Percentiles rank a stretch among this genome's conserved stretches.
phyloP scores from a whole-genome alignment of 2,888 invertebrate genomes.

The Cephalotes varians region DNA sequence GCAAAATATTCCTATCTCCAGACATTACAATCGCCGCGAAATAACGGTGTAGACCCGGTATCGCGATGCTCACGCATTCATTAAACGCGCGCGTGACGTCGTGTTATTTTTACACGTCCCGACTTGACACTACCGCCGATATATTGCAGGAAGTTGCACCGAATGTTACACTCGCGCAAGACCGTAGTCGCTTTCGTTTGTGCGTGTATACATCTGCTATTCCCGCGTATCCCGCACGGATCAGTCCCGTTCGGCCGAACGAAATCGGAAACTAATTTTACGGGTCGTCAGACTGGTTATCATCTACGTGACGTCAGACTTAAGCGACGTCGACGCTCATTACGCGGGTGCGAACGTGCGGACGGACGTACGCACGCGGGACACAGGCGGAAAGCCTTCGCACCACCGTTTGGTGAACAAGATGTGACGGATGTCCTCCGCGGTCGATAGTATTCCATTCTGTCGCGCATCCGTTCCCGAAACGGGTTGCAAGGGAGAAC shows the following conservation, averaged over 20 bases:
- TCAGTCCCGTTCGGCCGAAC: slow-evolving; percentile 28
- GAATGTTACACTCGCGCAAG: slow-evolving; percentile 5
- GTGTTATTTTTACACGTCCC: slow-evolving; percentile 28
- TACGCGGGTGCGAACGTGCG: neutral
- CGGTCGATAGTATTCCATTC: neutral
- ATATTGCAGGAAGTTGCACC: slow-evolving; percentile 37
- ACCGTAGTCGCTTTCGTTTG: slow-evolving; percentile 33
- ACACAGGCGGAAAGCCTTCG: neutral
- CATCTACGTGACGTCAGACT: slow-evolving; percentile 58
- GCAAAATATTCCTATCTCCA: slow-evolving; percentile 3
- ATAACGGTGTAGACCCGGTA: slow-evolving; percentile 6
- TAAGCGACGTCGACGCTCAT: slow-evolving; percentile 51
- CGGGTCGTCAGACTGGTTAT: slow-evolving; percentile 63
- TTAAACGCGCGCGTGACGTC: slow-evolving; percentile 18
- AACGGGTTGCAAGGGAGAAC: neutral
- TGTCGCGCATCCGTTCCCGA: neutral
- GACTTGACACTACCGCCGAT: slow-evolving; percentile 34
- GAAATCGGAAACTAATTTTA: slow-evolving; percentile 71
- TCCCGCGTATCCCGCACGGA: neutral
- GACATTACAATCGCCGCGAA: neutral
- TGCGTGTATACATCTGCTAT: slow-evolving; percentile 4
- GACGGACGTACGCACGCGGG: neutral
- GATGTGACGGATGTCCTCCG: slow-evolving; percentile 65
- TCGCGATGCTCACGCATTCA: slow-evolving; percentile 21
- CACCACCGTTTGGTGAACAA: slow-evolving; percentile 44